These are phyloP conservation scores for Caenorhabditis sp. DNA, from an alignment of 2,888 invertebrate species.

Conservation along the genomic window DNA sequence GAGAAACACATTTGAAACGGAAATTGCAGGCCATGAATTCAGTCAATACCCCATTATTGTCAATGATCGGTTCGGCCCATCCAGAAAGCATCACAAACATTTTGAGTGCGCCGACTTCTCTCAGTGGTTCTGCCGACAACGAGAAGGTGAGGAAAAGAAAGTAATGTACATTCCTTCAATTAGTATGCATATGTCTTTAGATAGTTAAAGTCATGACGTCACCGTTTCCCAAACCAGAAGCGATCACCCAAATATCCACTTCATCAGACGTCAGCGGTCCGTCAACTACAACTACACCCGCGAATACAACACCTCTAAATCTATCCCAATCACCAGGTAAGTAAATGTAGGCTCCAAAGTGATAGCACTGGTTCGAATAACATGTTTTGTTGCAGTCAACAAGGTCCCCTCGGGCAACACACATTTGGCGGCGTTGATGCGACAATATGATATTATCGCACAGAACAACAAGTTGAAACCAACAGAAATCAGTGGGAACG, in stretches of 20 bases:
- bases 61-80: conserved; percentile 11
- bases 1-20: background rate
- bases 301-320: no score
- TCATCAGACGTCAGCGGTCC: no score
- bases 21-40: conserved; percentile 24
- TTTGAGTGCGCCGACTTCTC: background rate
- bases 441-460: conserved; percentile 13
- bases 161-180: no score
- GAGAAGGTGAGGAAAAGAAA: no score
- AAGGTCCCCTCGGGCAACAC: background rate
- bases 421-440: conserved; percentile 19
- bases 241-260: no score
- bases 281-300: no score
- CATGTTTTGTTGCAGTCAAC: background rate
- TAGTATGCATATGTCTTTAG: no score
- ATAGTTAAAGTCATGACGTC: no score
- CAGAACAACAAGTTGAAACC: conserved; percentile 5
- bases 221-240: no score
- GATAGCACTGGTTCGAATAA: background rate
- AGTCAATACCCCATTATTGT: conserved; percentile 18
- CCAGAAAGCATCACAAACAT: conserved; percentile 11
- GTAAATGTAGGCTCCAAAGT: no score
- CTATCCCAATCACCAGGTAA: no score
- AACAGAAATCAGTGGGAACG: background rate
- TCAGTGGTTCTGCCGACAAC: no score